Conservation (phyloP, 2,797 vertebrate genomes). For the Masticophis lateralis region DNA sequence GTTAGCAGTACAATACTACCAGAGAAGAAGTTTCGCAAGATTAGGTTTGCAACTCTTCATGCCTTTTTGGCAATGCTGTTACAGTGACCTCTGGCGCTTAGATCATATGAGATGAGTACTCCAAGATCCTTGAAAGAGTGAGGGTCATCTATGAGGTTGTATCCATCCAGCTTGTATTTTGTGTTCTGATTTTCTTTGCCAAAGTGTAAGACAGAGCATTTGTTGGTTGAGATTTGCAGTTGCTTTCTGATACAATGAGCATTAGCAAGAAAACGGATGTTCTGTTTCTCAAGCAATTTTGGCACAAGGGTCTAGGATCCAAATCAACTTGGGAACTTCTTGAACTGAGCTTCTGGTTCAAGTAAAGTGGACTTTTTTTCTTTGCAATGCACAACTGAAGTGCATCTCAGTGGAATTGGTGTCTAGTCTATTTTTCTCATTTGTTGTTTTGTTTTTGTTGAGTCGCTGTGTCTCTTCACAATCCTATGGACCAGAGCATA, state of each 20-base stretch:
- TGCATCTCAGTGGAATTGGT: background rate
- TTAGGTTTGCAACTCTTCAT: too few relatives aligned
- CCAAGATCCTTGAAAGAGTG: too few relatives aligned
- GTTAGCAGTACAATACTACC: too few relatives aligned
- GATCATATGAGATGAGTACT: too few relatives aligned
- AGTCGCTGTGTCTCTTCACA: background rate
- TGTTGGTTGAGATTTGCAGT: too few relatives aligned
- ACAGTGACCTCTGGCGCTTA: too few relatives aligned
- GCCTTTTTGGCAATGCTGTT: too few relatives aligned
- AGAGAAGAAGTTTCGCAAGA: too few relatives aligned
- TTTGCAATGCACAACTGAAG: background rate
- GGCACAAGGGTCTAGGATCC: background rate
- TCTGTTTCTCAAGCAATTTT: background rate
- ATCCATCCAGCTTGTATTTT: too few relatives aligned
- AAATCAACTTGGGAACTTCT: background rate
- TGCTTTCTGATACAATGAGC: background rate
- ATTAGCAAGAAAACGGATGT: background rate
- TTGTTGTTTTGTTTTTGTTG: background rate
- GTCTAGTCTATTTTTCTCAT: background rate
- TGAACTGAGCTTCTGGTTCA: background rate
- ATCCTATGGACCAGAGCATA: background rate
- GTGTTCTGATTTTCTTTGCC: too few relatives aligned
- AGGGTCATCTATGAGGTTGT: too few relatives aligned
- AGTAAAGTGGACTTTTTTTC: background rate
- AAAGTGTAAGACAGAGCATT: too few relatives aligned